Evolutionary conservation across 2,113 vertebrate genomes (phyloP), one percentile per base, ranked within the genome.

Genomic region (Todiramphus chloris): DNA sequence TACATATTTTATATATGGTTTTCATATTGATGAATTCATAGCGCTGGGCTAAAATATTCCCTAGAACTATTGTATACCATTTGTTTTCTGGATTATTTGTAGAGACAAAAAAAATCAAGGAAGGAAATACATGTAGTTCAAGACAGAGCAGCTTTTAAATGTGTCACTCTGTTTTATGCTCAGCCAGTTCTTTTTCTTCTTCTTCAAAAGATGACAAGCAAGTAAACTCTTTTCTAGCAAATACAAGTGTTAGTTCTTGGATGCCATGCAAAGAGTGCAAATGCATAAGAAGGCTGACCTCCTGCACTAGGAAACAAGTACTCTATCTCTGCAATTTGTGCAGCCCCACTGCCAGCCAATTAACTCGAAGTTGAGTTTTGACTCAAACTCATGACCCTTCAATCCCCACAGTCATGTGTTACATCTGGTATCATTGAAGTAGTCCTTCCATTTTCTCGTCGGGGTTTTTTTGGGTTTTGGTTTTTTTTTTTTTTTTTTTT

Each of bases 341-440:
- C 72, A 96, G 91, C 79, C 83, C 88, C 92, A 97, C 93, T 87
- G 86, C 92, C 88, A 97, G 95, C 97, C 97, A 98, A 97, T 98
- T 98, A 98, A 97, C 97, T 97, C 87, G 90, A 97, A 95, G 94
- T 95, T 98, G 97, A 98, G 96, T 98, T 98, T 98, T 98, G 96
- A 98, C 97, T 98, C 96, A 97, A 97, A 97, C 96, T 97, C 55
- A 59, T 97, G 97, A 98, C 97, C 97, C 95, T 97, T 96, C 93
- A 92, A 96, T 96, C 94, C 80, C 91, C 76, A 96, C 93, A 96
- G 87, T 91, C 85, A 93, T 93, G 74, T 89, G 94, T 96, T 97
- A 95, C 96, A 97, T 96, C 94, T 97, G 96, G 89, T 94, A 87
- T 96, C 93, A 97, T 43, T 96, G 97, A 98, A 96, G 93, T 89